Base-by-base conservation (phyloP, 2,888 invertebrate species). In the Choreutis nemorana region DNA sequence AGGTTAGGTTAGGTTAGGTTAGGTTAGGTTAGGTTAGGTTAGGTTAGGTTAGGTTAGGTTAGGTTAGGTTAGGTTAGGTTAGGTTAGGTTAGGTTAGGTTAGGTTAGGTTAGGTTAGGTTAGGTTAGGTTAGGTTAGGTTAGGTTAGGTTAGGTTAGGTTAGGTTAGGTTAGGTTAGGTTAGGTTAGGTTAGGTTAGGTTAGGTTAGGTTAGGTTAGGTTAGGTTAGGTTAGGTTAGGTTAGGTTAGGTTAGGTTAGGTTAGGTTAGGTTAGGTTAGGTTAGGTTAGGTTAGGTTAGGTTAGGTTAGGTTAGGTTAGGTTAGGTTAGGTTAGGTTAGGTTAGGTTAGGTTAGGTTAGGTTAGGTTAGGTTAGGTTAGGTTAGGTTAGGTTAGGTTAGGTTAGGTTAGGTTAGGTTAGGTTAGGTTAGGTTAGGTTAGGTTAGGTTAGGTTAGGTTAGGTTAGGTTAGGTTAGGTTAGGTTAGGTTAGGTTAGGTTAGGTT, bases 41-140 rank as follows among this genome's bases (percentile, higher is more conserved):
- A 28, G 33, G 28, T 33, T 27, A 30, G 33, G 30, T 33, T 30
- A 30, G 33, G 33, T 33, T 33, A 33, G 33, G 33, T 33, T 33
- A 33, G 33, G 33, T 33, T 33, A 33, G 33, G 33, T 33, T 33
- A 33, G 33, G 33, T 33, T 33, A 33, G 33, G 33, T 33, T 33
- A 24, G 30, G 28, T 30, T 33, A 27, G 27, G 29, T 32, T 29
- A 32, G 32, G 26, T 32, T 32, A 23, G 26, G 32, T 30, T 24
- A 30, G 29, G 28, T 35, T 29, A 31, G 31, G 31, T 31, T 31
- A 31, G 31, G 31, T 31, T 31, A 31, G 31, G 31, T 31, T 31
- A 31, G 31, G 31, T 31, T 31, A 31, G 31, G 31, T 31, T 31
- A 31, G 31, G 31, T 31, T 31, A 31, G 31, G 31, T 31, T 31